Evolutionary conservation across 1,140 invertebrate species (phyloP), one percentile per base, ranked within the genome.

Genomic region (Drosophila littoralis): DNA sequence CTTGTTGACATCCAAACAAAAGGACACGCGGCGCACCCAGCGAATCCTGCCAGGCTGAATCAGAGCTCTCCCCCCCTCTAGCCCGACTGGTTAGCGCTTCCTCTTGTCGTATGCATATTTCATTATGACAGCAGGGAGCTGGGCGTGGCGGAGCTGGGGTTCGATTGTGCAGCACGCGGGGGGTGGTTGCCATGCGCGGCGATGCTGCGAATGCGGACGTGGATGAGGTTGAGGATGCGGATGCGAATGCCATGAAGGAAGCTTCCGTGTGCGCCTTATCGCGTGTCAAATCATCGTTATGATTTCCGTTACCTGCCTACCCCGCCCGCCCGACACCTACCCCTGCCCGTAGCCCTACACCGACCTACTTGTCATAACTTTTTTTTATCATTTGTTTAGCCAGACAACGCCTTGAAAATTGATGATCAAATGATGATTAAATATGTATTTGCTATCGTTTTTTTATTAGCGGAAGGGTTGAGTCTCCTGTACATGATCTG

Each of bases 221-320:
- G 22, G 22, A 28, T 28, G 22, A 5, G 22, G 22, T 5, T 28
- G 22, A 28, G 22, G 22, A 22, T 28, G 22, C 3, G 22, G 22
- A 33, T 51, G 22, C 28, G 35, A 40, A 43, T 52, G 38, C 10
- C 13, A 58, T 57, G 7, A 58, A 68, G 68, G 82, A 83, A 74
- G 81, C 63, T 82, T 68, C 7, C 33, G 45, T 57, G 54, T 58
- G 46, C 48, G 77, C 81, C 79, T 88, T 91, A 91, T 91, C 89
- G 89, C 89, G 89, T 91, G 89, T 82, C 89, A 88, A 86, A 91
- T 91, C 83, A 81, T 88, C 89, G 75, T 91, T 89, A 90, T 85
- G 80, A 88, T 88, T 88, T 75, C 77, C 71, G 52, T 74, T 77
- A 57, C 73, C 73, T 68, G 51, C 52, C 60, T 61, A 36, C 54